phyloP scores from a whole-genome alignment of 2,113 vertebrate species.

The Climacteris rufus region DNA sequence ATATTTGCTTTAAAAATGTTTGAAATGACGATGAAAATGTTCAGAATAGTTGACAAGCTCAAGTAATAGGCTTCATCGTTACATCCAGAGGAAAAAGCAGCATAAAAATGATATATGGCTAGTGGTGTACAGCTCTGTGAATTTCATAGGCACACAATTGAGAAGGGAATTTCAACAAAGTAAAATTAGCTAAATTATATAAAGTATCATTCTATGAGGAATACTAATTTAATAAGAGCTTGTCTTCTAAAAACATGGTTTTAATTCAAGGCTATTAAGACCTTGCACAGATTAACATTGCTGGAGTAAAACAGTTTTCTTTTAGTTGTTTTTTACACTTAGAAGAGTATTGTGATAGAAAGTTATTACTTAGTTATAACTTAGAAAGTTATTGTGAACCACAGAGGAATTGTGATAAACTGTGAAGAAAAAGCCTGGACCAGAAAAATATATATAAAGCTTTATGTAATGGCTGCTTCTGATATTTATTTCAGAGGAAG shows the following conservation, averaged over 20 bases:
- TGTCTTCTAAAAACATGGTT: neutral
- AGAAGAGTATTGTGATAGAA: too few species aligned
- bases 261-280: neutral
- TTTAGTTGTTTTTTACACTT: neutral
- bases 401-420: neutral
- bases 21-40: neutral
- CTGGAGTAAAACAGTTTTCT: neutral
- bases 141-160: neutral
- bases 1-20: neutral
- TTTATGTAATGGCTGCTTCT: neutral
- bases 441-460: neutral
- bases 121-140: neutral
- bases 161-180: neutral
- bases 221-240: neutral
- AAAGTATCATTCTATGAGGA: neutral
- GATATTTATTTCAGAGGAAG: neutral
- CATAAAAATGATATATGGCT: neutral
- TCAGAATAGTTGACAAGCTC: neutral
- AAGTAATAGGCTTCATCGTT: neutral
- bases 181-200: neutral
- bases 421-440: accelerated
- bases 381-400: neutral
- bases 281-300: neutral
- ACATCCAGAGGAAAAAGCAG: neutral
- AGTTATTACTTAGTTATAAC: too few species aligned